phyloP scores from a whole-genome alignment of 2,113 vertebrate genomes.

The Heterotilapia buettikoferi region DNA sequence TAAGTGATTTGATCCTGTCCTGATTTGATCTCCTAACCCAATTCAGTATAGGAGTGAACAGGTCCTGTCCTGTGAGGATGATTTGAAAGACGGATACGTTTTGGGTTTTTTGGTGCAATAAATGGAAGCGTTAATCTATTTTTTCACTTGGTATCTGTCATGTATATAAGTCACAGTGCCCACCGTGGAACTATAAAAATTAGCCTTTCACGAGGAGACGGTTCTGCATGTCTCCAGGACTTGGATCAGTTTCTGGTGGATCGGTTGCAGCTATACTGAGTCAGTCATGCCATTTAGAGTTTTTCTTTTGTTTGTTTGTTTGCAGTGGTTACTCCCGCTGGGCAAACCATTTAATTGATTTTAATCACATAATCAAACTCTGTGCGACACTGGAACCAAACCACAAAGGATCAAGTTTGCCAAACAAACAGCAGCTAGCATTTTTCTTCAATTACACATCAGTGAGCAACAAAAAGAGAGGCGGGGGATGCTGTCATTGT shows the following conservation, averaged over 20 bases:
- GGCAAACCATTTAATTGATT: background rate
- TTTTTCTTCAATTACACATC: background rate
- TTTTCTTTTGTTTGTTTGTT: background rate
- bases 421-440: background rate
- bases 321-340: background rate
- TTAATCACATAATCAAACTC: background rate
- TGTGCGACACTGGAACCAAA: background rate
- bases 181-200: background rate
- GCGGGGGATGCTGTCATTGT: background rate
- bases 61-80: background rate
- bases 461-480: background rate
- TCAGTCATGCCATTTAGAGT: background rate
- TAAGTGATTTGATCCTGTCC: background rate
- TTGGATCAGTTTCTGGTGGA: background rate
- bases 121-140: background rate
- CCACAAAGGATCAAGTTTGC: background rate
- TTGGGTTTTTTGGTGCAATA: background rate
- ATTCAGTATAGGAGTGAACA: background rate
- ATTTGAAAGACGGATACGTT: background rate
- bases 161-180: background rate
- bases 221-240: background rate
- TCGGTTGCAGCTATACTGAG: background rate
- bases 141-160: background rate
- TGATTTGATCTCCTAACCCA: background rate
- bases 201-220: background rate